phyloP scores from a whole-genome alignment of 1,140 invertebrate genomes.

The Neodiprion virginianus region DNA sequence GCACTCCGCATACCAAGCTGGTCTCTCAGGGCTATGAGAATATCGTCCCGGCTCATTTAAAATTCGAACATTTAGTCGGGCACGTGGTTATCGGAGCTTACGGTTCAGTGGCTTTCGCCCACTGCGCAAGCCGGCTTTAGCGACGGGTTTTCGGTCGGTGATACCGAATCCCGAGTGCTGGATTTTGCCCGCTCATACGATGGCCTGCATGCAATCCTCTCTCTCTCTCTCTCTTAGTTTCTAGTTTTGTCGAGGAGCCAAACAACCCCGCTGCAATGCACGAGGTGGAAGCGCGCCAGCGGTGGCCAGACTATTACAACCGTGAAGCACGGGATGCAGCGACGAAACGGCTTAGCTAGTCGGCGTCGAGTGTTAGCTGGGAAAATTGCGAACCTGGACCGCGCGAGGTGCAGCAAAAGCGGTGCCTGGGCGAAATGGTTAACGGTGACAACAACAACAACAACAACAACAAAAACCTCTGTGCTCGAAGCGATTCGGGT shows the following conservation, averaged over 20 bases:
- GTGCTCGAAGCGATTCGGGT: not conserved
- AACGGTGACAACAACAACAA: too few species aligned
- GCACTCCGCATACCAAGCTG: too few species aligned
- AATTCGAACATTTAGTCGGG: constrained; percentile 35
- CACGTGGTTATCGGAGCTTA: constrained; percentile 39
- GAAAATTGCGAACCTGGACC: not conserved
- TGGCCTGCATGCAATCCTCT: too few species aligned
- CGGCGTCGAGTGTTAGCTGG: too few species aligned
- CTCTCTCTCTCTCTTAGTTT: not conserved
- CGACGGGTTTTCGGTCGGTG: too few species aligned
- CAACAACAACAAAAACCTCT: too few species aligned
- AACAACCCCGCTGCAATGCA: constrained; percentile 15
- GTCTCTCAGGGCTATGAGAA: too few species aligned
- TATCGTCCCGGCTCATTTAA: constrained; percentile 17
- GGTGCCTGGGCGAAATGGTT: too few species aligned
- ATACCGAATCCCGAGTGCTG: too few species aligned
- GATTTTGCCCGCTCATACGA: too few species aligned
- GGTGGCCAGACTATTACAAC: not conserved
- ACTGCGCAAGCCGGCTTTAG: not conserved
- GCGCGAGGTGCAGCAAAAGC: not conserved
- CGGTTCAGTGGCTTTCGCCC: constrained; percentile 28
- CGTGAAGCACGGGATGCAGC: not conserved
- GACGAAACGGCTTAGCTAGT: too few species aligned
- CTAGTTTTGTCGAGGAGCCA: constrained; percentile 20
- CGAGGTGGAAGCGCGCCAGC: not conserved